A percentile compares a stretch with the other conserved stretches of the same genome.
Conservation (phyloP, 2,113 vertebrate genomes). For the Stegostoma tigrinum region DNA sequence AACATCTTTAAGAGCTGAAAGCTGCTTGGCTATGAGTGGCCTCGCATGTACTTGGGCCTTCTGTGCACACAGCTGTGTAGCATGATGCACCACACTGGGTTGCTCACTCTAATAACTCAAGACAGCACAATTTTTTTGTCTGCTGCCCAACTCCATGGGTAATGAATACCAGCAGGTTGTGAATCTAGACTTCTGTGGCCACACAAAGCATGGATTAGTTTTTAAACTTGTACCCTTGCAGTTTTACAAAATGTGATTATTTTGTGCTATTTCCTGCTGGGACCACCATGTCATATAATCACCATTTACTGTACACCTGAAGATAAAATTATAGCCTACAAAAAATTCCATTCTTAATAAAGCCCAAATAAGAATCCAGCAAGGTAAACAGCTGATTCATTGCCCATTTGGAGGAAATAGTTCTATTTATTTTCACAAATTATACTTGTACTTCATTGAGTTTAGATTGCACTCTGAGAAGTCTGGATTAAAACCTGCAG, state of each 20-base stretch:
- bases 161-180: too few relatives aligned
- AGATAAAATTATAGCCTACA: neutral
- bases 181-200: too few relatives aligned
- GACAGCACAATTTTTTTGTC: too few relatives aligned
- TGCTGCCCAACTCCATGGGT: too few relatives aligned
- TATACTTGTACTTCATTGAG: neutral
- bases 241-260: neutral
- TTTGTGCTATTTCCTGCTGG: neutral
- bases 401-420: neutral
- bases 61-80: too few relatives aligned
- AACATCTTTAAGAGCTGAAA: too few relatives aligned
- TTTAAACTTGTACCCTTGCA: neutral
- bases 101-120: too few relatives aligned
- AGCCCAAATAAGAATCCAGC: neutral
- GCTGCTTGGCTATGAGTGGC: too few relatives aligned
- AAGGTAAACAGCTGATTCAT: neutral
- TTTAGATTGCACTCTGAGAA: neutral
- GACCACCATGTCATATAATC: neutral
- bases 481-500: neutral
- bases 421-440: neutral
- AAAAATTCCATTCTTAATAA: neutral
- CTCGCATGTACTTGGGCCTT: too few relatives aligned
- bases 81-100: too few relatives aligned
- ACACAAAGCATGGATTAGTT: too few relatives aligned
- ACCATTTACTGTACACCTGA: neutral